Base-by-base conservation (phyloP, 2,113 vertebrate species). In the Bos indicus region DNA sequence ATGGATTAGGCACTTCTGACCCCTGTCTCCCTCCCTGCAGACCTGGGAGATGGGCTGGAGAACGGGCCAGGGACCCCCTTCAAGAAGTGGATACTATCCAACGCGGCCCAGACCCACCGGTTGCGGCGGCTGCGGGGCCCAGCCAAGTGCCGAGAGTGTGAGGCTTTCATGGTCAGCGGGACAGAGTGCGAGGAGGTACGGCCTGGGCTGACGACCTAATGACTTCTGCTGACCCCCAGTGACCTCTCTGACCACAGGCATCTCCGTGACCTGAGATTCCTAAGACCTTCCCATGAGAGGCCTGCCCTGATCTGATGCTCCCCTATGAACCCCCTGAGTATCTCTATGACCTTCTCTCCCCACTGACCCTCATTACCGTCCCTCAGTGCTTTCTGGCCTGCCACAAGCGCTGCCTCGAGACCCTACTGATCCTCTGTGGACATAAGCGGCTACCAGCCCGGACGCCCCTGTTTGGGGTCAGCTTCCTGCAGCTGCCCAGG, bases 361-460 rank as follows among this genome's bases (percentile, higher is more conserved):
- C 0, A 10, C 2, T 88, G 67, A 51, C 67, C 64, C 71, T 30
- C 14, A 2, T 83, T 56, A 94, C n/a, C 80, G 91, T 57, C 28
- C 19, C 57, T 56, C 97, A 99, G 99, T 99, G 99, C 78, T 99
- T 98, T 54, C 89, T 99, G 97, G 98, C 99, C 57, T 99, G 99
- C 94, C 99, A 99, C 99, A 99, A 99, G 98, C 99, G 99, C 98
- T 99, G 99, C 56, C 99, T 99, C 26, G 99, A 99, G 95, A 98
- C 98, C 26, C 99, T 99, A 92, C 99, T 99, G 96, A 98, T 99
- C 23, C 98, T 99, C 95, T 99, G 99, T 17, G 99, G 99, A 54
- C 98, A 99, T 94, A 98, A 96, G 97, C 99, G 99, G 90, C 90
- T 99, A 13, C 99, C 98, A 0, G 94, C 93, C n/a, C 97, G 98